Evolutionary conservation across 2,888 invertebrate species (phyloP), one percentile per base, ranked within the genome.

Genomic region (Synanthedon andrenaeformis): DNA sequence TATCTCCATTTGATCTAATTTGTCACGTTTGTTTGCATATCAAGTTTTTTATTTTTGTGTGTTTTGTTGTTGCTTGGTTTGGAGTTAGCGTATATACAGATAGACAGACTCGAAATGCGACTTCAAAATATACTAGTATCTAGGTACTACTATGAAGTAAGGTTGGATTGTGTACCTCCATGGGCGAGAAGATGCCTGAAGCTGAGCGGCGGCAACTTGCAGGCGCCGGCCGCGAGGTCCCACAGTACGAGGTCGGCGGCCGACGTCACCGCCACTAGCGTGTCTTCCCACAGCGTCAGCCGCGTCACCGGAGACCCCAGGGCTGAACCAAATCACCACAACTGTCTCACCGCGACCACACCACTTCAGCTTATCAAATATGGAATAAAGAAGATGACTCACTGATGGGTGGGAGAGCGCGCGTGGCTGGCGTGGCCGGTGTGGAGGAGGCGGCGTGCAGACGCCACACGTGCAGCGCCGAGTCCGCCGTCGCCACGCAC

Each of bases 401-500:
- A 82, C 84, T 80, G 10, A 93, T 69, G 4, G 90, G 89, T 5
- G 92, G 91, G 45, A 91, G 88, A 1, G 90, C 79, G n/a, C 82
- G 60, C 3, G 64, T 53, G 66, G 63, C 91, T 58, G 86, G 76
- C 11, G 17, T 49, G 14, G 90, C 78, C 13, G 81, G 59, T 3
- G 63, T 52, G 65, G 63, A 91, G 58, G 86, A 76, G 1, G 73
- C 74, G 1, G 89, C 85, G 53, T 71, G 72, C 12, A 91, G 87
- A 42, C 86, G 76, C 74, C 92, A 91, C 42, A 90, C 85, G 74
- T 92, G 91, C 61, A 94, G 81, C 51, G 91, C 88, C 51, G 89
- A 86, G 83, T 94, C 93, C 57, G 90, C 90, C 76, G 93, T 93
- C 59, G 91, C 87, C 52, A 90, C 90, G 65, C 90, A 89, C 52